phyloP scores from a whole-genome alignment of 2,888 invertebrate genomes.

The Thysanoteuthis rhombus region DNA sequence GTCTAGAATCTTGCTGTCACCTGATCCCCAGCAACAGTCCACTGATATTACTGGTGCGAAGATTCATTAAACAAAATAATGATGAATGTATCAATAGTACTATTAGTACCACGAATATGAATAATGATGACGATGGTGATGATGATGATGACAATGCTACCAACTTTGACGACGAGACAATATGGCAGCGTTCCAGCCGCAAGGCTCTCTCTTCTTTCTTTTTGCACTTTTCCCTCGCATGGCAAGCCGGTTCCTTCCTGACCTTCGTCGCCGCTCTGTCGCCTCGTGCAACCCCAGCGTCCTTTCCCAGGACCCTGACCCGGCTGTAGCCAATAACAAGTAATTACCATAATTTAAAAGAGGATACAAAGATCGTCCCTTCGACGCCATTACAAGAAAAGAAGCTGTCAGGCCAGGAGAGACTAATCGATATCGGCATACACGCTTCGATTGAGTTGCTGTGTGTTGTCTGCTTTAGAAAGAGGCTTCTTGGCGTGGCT shows the following conservation, averaged over 20 bases:
- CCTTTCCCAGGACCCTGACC: neutral
- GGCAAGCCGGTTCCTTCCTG: neutral
- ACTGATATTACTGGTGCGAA: neutral
- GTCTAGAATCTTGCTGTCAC: neutral
- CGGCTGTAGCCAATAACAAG: constrained; percentile 12
- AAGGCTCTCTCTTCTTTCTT: neutral
- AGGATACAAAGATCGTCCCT: neutral
- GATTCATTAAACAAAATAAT: neutral
- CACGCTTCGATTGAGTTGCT: constrained; percentile 1
- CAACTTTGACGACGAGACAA: neutral
- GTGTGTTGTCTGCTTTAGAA: neutral
- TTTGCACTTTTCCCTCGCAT: neutral
- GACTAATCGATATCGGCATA: neutral
- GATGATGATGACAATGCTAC: neutral
- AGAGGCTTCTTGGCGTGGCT: neutral
- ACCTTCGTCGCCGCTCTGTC: constrained; percentile 12
- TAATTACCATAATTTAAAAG: constrained; percentile 12
- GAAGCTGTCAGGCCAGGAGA: neutral
- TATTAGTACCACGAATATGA: neutral
- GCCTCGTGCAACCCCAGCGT: neutral
- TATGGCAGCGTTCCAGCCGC: neutral
- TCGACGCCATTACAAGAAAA: neutral
- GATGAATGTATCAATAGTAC: neutral
- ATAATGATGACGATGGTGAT: neutral
- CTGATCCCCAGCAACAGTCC: neutral